phyloP scores from a whole-genome alignment of 2,888 invertebrate species.

The Yponomeuta evonymella region DNA sequence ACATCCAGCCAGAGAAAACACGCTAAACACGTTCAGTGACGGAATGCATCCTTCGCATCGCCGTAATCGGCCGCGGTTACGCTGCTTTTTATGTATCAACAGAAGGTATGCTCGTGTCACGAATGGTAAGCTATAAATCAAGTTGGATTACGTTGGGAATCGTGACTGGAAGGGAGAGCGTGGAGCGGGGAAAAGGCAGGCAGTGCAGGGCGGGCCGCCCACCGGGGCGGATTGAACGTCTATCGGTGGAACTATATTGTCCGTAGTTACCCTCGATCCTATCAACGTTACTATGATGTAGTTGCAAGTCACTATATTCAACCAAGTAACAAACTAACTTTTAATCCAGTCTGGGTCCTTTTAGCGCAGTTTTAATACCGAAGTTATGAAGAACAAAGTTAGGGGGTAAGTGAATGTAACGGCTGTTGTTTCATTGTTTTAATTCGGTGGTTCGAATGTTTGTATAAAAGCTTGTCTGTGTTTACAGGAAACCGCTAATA shows the following conservation, averaged over 20 bases:
- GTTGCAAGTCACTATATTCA: slow-evolving; percentile 30
- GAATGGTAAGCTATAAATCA: slow-evolving; percentile 58
- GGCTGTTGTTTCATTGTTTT: not conserved
- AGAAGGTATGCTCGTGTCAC: slow-evolving; percentile 45
- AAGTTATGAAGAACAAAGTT: slow-evolving; percentile 7
- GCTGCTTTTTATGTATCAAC: slow-evolving; percentile 39
- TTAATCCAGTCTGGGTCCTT: not conserved
- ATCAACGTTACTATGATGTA: slow-evolving; percentile 33
- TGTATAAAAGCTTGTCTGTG: slow-evolving; percentile 16
- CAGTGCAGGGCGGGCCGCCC: slow-evolving; percentile 62
- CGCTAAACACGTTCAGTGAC: not conserved
- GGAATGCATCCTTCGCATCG: slow-evolving; percentile 35
- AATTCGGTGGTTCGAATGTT: not conserved
- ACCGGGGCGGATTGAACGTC: slow-evolving; percentile 33
- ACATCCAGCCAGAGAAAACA: not conserved
- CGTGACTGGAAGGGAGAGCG: slow-evolving; percentile 29
- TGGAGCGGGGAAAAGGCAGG: slow-evolving; percentile 26
- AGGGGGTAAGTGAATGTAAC: slow-evolving; percentile 4
- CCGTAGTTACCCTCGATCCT: slow-evolving; percentile 12
- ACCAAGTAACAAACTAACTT: not conserved
- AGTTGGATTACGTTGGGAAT: slow-evolving; percentile 38
- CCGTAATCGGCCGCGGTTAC: slow-evolving; percentile 33
- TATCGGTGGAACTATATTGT: slow-evolving; percentile 16
- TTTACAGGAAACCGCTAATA: slow-evolving; percentile 29
- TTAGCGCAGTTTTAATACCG: not conserved